Conservation (phyloP, 2,113 vertebrate genomes). For the Odontophorus gujanensis region DNA sequence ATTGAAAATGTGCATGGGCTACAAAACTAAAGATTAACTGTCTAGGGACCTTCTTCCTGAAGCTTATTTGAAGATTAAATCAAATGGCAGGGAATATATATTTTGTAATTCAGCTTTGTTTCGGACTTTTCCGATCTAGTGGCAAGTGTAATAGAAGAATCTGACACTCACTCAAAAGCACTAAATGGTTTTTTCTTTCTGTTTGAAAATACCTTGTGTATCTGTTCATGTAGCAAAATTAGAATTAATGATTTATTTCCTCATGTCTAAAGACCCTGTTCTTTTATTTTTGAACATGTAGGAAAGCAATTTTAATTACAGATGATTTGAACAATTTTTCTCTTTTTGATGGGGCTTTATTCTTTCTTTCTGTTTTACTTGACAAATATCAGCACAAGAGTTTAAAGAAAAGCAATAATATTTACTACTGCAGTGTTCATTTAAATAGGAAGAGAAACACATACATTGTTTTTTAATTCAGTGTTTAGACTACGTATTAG, state of each 20-base stretch:
- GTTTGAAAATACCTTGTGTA: conserved; percentile 46
- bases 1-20: conserved; percentile 83
- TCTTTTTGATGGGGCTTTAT: conserved; percentile 42
- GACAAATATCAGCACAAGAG: conserved; percentile 46
- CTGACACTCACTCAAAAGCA: conserved; percentile 66
- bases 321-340: conserved; percentile 26
- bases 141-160: conserved; percentile 64
- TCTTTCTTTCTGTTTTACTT: conserved; percentile 50
- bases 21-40: conserved; percentile 84
- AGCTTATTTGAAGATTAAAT: conserved; percentile 85
- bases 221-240: conserved; percentile 55
- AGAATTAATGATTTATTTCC: conserved; percentile 72
- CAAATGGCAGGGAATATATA: conserved; percentile 83
- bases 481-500: conserved; percentile 59
- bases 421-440: conserved; percentile 30
- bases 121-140: conserved; percentile 58
- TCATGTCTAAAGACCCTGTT: conserved; percentile 33
- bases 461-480: conserved; percentile 62
- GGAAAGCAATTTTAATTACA: conserved; percentile 66
- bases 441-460: conserved; percentile 46
- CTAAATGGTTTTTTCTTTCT: not conserved
- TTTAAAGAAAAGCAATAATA: conserved; percentile 58
- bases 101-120: conserved; percentile 79
- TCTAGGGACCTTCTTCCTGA: conserved; percentile 80
- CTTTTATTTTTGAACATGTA: conserved; percentile 64